Evolutionary conservation across 2,888 invertebrate genomes (phyloP), one percentile per base, ranked within the genome.

Genomic region (Perizoma flavofasciatum): DNA sequence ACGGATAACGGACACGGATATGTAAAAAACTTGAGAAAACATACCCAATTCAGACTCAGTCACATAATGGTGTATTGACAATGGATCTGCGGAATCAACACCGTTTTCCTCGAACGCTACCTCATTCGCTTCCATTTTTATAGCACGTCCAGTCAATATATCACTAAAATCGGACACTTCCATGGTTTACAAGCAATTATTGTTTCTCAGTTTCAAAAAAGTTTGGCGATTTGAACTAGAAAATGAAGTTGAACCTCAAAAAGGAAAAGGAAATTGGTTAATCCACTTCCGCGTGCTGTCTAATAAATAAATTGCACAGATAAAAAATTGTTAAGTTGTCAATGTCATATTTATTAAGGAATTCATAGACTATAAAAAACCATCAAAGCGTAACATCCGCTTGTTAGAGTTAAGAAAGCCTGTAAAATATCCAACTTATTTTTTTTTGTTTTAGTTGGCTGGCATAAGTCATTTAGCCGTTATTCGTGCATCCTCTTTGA

Each of bases 281-380:
- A 57, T 68, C 77, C 81, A 88, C 89, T 89, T 90, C 91, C 90
- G 90, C 88, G 88, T 90, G 89, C 89, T 85, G 80, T 72, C 77
- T 22, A 22, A 22, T 22, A 22, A 22, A 22, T 22, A 22, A 77
- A 78, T 47, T 39, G 6, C 53, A 56, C 45, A 63, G 56, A 49
- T 40, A 48, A 43, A 33, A 60, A 50, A 39, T n/a, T 51, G 35
- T 55, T 51, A 9, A 35, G 34, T 37, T 50, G 45, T 46, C 6
- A 22, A 8, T 55, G 50, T 55, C 60, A n/a, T n/a, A n/a, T n/a
- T n/a, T n/a, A n/a, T n/a, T n/a, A n/a, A n/a, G n/a, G n/a, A n/a
- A n/a, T n/a, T n/a, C 22, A 22, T 22, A 22, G 22, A 22, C 22
- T 22, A 22, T 2, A 22, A 22, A 22, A 22, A 22, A 22, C 1